Percentiles rank a stretch among this genome's conserved stretches.
These are phyloP conservation scores for Galerucella calmariensis DNA, from an alignment of 2,888 invertebrate genomes.

Conservation along the genomic window DNA sequence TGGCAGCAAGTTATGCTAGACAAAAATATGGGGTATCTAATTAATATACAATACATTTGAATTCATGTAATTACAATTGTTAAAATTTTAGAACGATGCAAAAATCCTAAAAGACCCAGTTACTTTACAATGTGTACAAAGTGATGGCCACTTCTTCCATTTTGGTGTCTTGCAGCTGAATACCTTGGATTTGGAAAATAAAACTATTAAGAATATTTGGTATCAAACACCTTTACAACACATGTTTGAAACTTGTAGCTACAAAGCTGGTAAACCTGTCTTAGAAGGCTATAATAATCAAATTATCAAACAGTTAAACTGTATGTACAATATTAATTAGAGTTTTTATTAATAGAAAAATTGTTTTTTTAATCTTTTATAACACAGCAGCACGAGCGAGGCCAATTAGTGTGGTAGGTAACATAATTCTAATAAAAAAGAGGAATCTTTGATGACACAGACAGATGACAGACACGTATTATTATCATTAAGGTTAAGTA, in stretches of 20 bases:
- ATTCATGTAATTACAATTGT: not conserved
- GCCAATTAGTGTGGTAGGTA: too few species aligned
- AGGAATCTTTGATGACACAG: not conserved
- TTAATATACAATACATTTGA: not conserved
- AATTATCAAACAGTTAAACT: constrained; percentile 80
- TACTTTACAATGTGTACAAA: constrained; percentile 84
- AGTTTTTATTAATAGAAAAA: constrained; percentile 24
- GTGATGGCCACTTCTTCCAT: constrained; percentile 81
- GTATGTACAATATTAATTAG: constrained; percentile 79
- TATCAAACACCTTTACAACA: constrained; percentile 76
- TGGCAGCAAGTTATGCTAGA: constrained; percentile 81
- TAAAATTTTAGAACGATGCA: constrained; percentile 67
- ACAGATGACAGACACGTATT: not conserved
- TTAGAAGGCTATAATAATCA: constrained; percentile 82
- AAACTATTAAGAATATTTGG: constrained; percentile 80
- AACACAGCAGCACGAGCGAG: not conserved
- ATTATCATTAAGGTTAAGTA: not conserved
- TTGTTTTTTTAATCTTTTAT: not conserved
- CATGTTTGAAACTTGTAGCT: constrained; percentile 75
- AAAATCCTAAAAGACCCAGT: constrained; percentile 80
- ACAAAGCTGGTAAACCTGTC: constrained; percentile 73
- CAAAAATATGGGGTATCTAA: constrained; percentile 76
- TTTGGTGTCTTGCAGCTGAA: constrained; percentile 89
- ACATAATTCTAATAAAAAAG: not conserved
- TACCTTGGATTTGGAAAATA: constrained; percentile 74